Base-by-base conservation (phyloP, 1,140 invertebrate species). In the Campoletis sonorensis region DNA sequence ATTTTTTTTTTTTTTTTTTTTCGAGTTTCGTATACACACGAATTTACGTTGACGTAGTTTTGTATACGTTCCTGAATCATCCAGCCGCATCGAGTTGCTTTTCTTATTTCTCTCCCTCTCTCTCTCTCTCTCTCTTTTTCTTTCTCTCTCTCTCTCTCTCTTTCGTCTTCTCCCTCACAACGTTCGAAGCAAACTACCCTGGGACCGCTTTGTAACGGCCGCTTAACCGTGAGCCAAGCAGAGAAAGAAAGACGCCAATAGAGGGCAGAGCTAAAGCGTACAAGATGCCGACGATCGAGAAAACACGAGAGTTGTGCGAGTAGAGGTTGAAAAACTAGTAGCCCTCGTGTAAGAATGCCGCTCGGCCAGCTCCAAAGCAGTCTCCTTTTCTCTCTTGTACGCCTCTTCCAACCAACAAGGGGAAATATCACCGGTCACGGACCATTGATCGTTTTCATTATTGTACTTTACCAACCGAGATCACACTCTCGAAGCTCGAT, bases 261-360 rank as follows among this genome's bases (percentile, higher is more conserved):
- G 58, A 58, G 64, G 23, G 3, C 11, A 26, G 58, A 67, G 77
- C 58, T n/a, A 26, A 75, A 30, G 54, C 77, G 26, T 23, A 21
- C 45, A 72, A 75, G 72, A 75, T 30, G 72, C 26, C 26, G 45
- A 27, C n/a, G 73, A 77, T 54, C 73, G 27, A 73, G 58, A 75
- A 33, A 67, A 80, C 30, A 64, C 54, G 26, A 54, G 30, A 18
- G 16, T 33, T 33, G 21, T 33, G 21, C 61, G 11, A 26, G 16
- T 54, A 68, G 45, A 76, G 82, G 77, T 83, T 87, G 86, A 87
- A 87, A 87, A 87, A 87, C 86, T 87, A 85, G 86, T 87, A 87
- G 86, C 83, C 81, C 82, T 78, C 82, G 79, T 84, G 82, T 85
- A 87, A 87, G 86, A 87, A 87, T 86, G 86, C 84, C 81, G 82